These are phyloP conservation scores for Chalcis sispes DNA, from an alignment of 2,888 invertebrate genomes.

Conservation along the genomic window DNA sequence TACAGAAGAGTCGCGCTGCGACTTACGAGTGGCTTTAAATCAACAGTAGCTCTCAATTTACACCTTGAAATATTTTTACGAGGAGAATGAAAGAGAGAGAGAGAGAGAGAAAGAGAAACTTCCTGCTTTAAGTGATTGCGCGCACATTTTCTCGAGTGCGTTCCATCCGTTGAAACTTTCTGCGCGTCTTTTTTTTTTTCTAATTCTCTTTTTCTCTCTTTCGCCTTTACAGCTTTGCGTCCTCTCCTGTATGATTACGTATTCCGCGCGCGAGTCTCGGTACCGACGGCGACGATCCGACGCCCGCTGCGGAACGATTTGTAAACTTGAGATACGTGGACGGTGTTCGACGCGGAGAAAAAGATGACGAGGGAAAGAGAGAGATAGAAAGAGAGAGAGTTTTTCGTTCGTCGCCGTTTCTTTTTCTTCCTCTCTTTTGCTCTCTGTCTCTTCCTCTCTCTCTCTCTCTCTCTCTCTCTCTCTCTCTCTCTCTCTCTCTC, in stretches of 20 bases:
- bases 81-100: not conserved
- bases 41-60: constrained; percentile 51
- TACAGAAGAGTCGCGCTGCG: not conserved
- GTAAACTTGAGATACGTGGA: constrained; percentile 46
- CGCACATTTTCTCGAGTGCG: constrained; percentile 7
- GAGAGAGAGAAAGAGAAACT: constrained; percentile 36
- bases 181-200: constrained; percentile 9
- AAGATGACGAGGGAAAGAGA: constrained; percentile 12
- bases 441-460: too few species aligned
- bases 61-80: constrained; percentile 40
- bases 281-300: constrained; percentile 6
- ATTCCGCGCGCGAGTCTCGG: constrained; percentile 23
- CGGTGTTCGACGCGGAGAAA: not conserved
- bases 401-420: too few species aligned
- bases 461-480: too few species aligned
- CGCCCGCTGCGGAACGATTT: constrained; percentile 40
- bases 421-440: too few species aligned
- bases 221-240: too few species aligned
- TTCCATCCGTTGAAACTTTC: not conserved
- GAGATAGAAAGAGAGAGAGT: constrained; percentile 8
- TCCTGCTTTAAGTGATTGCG: constrained; percentile 39
- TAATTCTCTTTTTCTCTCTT: constrained; percentile 14
- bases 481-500: too few species aligned
- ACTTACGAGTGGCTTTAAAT: constrained; percentile 31
- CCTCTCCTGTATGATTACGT: too few species aligned